Percentiles rank a stretch among this genome's conserved stretches.
phyloP scores from a whole-genome alignment of 2,888 invertebrate genomes.

The Bugula neritina region DNA sequence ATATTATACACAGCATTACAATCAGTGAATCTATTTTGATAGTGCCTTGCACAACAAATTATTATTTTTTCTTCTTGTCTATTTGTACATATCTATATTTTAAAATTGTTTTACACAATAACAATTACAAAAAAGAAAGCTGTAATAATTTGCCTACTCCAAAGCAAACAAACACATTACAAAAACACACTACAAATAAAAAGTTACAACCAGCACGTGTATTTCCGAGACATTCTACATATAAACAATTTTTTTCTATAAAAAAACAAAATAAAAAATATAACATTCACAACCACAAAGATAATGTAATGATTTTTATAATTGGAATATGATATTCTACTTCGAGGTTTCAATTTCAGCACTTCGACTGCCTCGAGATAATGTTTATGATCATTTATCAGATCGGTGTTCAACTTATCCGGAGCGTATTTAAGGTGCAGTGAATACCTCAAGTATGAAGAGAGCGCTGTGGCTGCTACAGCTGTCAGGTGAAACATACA shows the following conservation, averaged over 20 bases:
- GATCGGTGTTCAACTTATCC: not conserved
- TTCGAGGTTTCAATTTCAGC: not conserved
- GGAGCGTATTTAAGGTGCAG: not conserved
- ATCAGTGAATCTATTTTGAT: too few relatives aligned
- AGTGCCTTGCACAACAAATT: too few relatives aligned
- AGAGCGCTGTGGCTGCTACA: conserved; percentile 47
- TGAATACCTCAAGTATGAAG: conserved; percentile 37
- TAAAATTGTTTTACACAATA: too few relatives aligned
- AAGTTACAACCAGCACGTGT: not conserved
- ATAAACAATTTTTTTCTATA: not conserved
- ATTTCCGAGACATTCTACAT: not conserved
- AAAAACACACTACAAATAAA: not conserved
- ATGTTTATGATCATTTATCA: conserved; percentile 8
- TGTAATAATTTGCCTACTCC: too few relatives aligned
- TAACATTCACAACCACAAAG: not conserved
- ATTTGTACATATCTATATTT: too few relatives aligned
- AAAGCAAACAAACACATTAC: not conserved
- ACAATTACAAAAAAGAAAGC: too few relatives aligned
- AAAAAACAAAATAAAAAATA: not conserved
- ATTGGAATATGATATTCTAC: not conserved
- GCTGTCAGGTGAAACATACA: conserved; percentile 50
- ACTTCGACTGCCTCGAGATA: not conserved
- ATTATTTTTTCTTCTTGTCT: too few relatives aligned
- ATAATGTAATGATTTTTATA: not conserved
- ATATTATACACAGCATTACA: too few relatives aligned